phyloP scores from a whole-genome alignment of 2,888 invertebrate species.

The Caenorhabditis zanzibari region DNA sequence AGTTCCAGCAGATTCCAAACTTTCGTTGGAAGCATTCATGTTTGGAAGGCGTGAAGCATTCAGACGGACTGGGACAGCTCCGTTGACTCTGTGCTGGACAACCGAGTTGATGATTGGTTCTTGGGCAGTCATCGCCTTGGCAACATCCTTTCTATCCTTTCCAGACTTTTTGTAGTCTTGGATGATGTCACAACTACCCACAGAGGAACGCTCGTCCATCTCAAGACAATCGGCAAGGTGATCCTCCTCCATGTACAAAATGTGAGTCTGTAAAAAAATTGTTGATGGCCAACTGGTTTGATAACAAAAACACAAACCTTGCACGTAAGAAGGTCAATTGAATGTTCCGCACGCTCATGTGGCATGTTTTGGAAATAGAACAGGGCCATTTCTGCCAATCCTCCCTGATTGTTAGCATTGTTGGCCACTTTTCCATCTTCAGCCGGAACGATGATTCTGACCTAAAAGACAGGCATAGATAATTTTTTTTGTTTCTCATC shows the following conservation, averaged over 20 bases:
- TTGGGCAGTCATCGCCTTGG: slow-evolving; percentile 66
- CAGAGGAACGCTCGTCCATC: slow-evolving; percentile 79
- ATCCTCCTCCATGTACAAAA: slow-evolving; percentile 81
- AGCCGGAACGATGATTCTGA: slow-evolving; percentile 75
- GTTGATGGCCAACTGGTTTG: background rate
- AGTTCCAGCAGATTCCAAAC: slow-evolving; percentile 73
- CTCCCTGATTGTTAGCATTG: slow-evolving; percentile 66
- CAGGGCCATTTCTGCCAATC: slow-evolving; percentile 74
- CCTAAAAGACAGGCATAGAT: slow-evolving; percentile 60
- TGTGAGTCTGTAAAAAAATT: slow-evolving; percentile 74
- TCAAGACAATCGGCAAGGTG: slow-evolving; percentile 80
- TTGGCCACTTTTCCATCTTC: slow-evolving; percentile 65
- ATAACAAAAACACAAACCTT: slow-evolving; percentile 67
- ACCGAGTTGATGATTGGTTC: slow-evolving; percentile 71
- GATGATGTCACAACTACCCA: slow-evolving; percentile 81
- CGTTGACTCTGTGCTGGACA: slow-evolving; percentile 78
- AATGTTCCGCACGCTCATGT: slow-evolving; percentile 76
- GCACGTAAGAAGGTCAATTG: slow-evolving; percentile 75
- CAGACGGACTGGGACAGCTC: slow-evolving; percentile 78
- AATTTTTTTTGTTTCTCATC: background rate
- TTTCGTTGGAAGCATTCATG: slow-evolving; percentile 74
- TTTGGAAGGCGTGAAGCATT: slow-evolving; percentile 75
- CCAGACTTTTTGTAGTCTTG: slow-evolving; percentile 81
- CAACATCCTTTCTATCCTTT: slow-evolving; percentile 68
- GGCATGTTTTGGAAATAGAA: slow-evolving; percentile 76